Conservation (phyloP, 1,140 invertebrate species). For the Aplysia californica region DNA sequence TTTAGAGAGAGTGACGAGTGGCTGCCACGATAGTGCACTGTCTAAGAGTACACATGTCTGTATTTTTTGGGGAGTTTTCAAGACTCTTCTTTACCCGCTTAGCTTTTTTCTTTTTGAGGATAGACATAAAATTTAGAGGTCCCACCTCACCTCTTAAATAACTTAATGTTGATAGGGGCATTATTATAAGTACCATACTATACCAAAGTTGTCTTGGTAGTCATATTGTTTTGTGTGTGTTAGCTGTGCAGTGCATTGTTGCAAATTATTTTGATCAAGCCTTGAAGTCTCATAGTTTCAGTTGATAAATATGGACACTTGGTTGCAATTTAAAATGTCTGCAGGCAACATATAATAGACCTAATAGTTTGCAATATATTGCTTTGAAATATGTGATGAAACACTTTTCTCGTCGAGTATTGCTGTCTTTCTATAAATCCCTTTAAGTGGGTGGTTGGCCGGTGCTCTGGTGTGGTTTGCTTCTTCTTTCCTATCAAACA, state of each 20-base stretch:
- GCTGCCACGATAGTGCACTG: no score
- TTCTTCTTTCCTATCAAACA: no score
- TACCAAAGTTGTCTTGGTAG: background rate
- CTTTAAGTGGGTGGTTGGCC: no score
- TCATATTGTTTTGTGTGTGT: background rate
- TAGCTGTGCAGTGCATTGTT: background rate
- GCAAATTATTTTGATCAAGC: background rate
- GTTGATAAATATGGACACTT: background rate
- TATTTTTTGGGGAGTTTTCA: no score
- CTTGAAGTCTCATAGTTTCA: background rate
- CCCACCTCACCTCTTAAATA: no score
- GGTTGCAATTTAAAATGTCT: background rate
- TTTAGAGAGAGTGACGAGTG: no score
- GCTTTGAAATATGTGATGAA: background rate
- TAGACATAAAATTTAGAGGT: no score
- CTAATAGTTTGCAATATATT: background rate
- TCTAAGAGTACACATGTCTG: background rate
- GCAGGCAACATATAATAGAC: background rate
- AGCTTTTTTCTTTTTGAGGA: no score
- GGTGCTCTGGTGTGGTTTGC: no score
- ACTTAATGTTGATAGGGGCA: no score
- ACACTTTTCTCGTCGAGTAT: background rate
- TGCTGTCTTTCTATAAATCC: background rate
- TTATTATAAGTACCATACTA: no score
- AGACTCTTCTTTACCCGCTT: no score